A percentile compares a stretch with the other conserved stretches of the same genome.
These are phyloP conservation scores for Miltochrista miniata DNA, from an alignment of 2,888 invertebrate species.

Conservation along the genomic window DNA sequence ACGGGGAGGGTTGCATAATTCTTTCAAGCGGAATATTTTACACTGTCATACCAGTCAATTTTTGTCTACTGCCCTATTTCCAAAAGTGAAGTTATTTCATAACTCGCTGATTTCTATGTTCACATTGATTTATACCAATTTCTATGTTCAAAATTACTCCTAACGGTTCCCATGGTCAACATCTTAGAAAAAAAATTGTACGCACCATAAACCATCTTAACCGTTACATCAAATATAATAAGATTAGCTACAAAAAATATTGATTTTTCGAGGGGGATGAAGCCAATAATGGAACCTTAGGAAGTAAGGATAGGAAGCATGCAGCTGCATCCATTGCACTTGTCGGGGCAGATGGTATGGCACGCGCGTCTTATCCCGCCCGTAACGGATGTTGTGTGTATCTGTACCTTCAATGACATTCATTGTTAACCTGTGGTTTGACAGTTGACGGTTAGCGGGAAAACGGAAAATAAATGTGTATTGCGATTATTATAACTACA, in stretches of 20 bases:
- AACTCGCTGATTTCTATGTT: no score
- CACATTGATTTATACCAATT: no score
- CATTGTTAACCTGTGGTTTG: conserved; percentile 13
- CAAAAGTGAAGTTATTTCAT: no score
- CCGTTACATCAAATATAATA: conserved; percentile 28
- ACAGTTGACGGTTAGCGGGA: conserved; percentile 11
- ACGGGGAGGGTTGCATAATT: no score
- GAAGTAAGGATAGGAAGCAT: conserved; percentile 6
- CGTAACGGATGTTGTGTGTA: conserved; percentile 10
- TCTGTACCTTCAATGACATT: conserved; percentile 7
- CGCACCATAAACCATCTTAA: conserved; percentile 8
- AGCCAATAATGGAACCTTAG: conserved; percentile 10
- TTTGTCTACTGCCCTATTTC: no score
- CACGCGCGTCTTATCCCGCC: conserved; percentile 27
- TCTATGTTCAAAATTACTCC: background rate
- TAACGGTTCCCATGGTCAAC: conserved; percentile 9
- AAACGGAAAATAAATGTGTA: background rate
- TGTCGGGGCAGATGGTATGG: conserved; percentile 34
- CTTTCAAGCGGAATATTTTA: no score
- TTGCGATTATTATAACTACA: background rate
- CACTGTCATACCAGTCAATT: no score
- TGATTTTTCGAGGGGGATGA: conserved; percentile 22
- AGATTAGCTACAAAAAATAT: conserved; percentile 27
- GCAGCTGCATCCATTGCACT: conserved; percentile 37
- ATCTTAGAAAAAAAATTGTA: conserved; percentile 20